These are phyloP conservation scores for Anorthoa munda DNA, from an alignment of 2,888 invertebrate species.

Conservation along the genomic window DNA sequence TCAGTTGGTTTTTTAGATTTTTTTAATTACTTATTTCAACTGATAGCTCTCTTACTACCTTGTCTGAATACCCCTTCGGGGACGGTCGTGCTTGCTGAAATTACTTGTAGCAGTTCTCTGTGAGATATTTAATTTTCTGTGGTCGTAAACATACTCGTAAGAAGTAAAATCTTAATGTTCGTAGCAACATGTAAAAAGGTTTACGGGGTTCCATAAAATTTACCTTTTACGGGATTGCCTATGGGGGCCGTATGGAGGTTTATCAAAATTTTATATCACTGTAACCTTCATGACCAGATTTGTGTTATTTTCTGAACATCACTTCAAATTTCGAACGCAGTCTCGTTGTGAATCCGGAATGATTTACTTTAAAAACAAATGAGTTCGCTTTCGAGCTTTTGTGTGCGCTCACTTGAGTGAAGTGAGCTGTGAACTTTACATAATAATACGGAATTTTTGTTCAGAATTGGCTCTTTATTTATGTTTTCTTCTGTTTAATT, in stretches of 20 bases:
- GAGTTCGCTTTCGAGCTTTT: neutral
- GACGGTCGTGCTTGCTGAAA: neutral
- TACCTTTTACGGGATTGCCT: neutral
- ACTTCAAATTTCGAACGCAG: neutral
- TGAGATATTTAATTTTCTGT: neutral
- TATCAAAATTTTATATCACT: no score
- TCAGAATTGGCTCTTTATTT: neutral
- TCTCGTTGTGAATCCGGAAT: neutral
- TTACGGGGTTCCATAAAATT: neutral
- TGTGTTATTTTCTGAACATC: neutral
- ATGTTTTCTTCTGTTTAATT: neutral
- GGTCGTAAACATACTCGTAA: neutral
- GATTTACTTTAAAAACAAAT: no score
- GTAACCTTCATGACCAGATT: no score
- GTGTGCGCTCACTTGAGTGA: slow-evolving; percentile 1
- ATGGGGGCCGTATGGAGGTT: neutral
- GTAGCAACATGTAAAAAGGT: slow-evolving; percentile 1
- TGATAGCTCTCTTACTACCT: no score
- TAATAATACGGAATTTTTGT: no score
- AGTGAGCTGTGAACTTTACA: neutral
- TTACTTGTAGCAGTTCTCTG: neutral
- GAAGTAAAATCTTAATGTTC: slow-evolving; percentile 1
- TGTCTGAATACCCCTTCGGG: no score
- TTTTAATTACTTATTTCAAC: no score
- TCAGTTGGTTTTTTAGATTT: no score